phyloP scores from a whole-genome alignment of 2,113 vertebrate genomes.

The Mormyrus iriodes region DNA sequence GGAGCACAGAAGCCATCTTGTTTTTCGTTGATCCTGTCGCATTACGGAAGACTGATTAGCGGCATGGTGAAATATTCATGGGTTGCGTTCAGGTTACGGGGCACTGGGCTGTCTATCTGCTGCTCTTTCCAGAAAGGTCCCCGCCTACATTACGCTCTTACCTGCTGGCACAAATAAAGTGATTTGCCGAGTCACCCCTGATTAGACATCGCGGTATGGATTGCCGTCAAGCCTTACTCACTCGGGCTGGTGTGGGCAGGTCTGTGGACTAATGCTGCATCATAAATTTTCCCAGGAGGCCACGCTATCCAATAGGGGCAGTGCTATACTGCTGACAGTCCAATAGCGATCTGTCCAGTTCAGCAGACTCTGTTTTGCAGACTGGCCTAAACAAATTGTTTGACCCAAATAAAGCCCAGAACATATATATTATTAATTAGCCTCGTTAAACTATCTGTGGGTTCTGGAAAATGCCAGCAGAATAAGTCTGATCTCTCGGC shows the following conservation, averaged over 20 bases:
- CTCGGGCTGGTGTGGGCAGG: not conserved
- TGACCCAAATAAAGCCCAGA: not conserved
- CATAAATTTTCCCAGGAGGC: not conserved
- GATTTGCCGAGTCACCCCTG: not conserved
- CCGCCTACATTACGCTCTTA: not conserved
- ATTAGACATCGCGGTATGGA: not conserved
- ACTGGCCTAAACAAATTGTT: not conserved
- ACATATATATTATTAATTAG: not conserved
- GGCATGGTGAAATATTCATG: not conserved
- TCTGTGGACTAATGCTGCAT: not conserved
- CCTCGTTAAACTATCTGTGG: not conserved
- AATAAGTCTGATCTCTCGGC: not conserved
- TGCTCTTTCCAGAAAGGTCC: not conserved
- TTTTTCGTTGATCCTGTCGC: not conserved
- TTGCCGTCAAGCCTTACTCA: not conserved
- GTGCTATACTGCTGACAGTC: not conserved
- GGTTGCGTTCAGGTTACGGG: not conserved
- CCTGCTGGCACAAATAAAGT: not conserved
- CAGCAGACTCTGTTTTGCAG: not conserved
- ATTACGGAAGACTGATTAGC: not conserved
- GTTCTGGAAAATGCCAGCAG: constrained; percentile 8
- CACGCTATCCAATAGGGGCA: not conserved
- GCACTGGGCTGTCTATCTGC: not conserved
- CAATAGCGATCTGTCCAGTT: not conserved
- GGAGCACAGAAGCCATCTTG: not conserved